These are phyloP conservation scores for Diabrotica virgifera DNA, from an alignment of 1,140 invertebrate genomes.

Conservation along the genomic window DNA sequence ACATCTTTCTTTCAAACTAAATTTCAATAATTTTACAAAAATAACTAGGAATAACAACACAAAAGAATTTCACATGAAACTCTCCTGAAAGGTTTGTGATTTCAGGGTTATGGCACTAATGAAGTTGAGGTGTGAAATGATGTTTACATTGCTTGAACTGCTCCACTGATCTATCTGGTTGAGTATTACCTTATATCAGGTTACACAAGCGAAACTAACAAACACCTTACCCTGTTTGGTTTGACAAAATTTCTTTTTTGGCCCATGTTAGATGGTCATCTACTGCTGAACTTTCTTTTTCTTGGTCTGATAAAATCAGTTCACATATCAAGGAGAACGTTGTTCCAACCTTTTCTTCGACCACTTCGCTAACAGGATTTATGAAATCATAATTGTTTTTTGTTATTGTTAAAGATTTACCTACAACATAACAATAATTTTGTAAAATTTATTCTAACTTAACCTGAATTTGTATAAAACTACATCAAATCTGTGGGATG, in stretches of 20 bases:
- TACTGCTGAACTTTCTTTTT: conserved; percentile 25
- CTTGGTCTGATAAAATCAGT: conserved; percentile 32
- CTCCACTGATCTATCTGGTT: too few relatives aligned
- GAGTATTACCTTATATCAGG: too few relatives aligned
- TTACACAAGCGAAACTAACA: background rate
- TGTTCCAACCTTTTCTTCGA: conserved; percentile 40
- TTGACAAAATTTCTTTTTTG: conserved; percentile 23
- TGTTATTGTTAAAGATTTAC: conserved; percentile 33
- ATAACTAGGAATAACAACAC: too few relatives aligned
- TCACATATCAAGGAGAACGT: conserved; percentile 43
- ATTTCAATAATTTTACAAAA: too few relatives aligned
- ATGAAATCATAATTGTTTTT: conserved; percentile 36
- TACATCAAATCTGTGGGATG: background rate
- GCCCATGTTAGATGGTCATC: conserved; percentile 41
- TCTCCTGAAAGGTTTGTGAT: too few relatives aligned
- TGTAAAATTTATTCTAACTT: background rate
- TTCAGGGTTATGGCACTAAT: too few relatives aligned
- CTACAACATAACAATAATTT: conserved; percentile 5
- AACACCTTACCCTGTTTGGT: conserved; percentile 18
- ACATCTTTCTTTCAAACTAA: too few relatives aligned
- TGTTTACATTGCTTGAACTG: background rate
- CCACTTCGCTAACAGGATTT: conserved; percentile 30
- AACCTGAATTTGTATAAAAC: background rate
- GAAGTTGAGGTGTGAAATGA: too few relatives aligned
- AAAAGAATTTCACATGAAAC: too few relatives aligned